These are phyloP conservation scores for Megaceryle alcyon DNA, from an alignment of 2,797 vertebrate species.

Conservation along the genomic window DNA sequence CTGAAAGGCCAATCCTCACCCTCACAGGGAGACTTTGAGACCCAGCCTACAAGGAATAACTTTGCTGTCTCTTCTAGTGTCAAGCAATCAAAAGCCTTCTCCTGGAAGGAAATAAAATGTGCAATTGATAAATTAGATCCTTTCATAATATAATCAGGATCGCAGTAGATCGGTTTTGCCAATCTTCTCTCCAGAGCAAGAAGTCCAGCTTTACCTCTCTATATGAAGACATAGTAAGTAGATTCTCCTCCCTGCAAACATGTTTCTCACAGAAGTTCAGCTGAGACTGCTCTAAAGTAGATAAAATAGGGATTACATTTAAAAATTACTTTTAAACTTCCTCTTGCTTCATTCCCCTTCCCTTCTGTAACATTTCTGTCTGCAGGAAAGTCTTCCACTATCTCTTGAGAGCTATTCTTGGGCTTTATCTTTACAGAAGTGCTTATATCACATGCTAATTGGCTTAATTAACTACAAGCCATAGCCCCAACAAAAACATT, in stretches of 20 bases:
- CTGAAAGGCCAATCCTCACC: background rate
- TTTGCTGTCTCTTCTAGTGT: background rate
- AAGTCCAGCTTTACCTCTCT: background rate
- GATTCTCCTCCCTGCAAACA: background rate
- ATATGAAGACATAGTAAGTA: background rate
- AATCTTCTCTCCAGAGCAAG: background rate
- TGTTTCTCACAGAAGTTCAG: background rate
- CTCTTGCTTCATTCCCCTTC: constrained; percentile 3
- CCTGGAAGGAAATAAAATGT: constrained; percentile 3
- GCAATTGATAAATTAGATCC: background rate
- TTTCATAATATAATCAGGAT: background rate
- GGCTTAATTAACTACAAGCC: constrained; percentile 72
- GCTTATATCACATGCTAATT: constrained; percentile 69
- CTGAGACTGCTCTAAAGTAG: background rate
- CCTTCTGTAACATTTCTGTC: background rate
- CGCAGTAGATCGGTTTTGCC: background rate
- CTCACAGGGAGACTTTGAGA: background rate
- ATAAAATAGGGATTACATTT: background rate
- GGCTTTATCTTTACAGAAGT: constrained; percentile 49
- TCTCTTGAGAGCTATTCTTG: constrained; percentile 33
- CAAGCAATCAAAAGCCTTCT: background rate
- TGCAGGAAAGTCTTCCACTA: background rate
- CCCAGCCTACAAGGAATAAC: background rate
- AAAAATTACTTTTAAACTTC: constrained; percentile 24
- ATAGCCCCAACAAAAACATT: constrained; percentile 63